Conservation (phyloP, 2,797 vertebrate species). For the Sarcoramphus papa region DNA sequence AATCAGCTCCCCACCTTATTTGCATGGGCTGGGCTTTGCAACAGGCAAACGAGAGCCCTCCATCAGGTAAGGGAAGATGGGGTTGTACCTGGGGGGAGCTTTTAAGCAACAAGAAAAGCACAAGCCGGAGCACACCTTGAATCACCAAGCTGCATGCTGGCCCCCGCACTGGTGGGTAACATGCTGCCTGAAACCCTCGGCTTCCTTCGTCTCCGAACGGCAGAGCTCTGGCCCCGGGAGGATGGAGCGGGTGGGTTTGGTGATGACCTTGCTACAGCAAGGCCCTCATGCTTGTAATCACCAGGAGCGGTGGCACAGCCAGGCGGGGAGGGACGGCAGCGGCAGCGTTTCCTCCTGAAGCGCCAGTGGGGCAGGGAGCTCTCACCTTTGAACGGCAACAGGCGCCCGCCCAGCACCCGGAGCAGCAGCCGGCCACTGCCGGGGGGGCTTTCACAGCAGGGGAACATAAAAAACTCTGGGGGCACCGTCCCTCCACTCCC, state of each 20-base stretch:
- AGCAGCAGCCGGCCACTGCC: background rate
- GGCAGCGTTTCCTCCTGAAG: background rate
- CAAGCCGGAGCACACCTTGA: background rate
- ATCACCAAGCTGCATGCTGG: accelerated
- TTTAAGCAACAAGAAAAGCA: background rate
- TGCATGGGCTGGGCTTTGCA: constrained; percentile 13
- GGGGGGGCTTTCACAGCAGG: background rate
- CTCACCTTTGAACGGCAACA: background rate
- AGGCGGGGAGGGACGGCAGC: background rate
- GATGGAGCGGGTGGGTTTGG: background rate
- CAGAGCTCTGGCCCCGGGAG: background rate
- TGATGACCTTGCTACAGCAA: background rate
- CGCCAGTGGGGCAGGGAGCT: background rate
- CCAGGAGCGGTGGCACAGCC: background rate
- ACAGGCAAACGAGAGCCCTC: background rate
- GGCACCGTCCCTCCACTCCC: background rate
- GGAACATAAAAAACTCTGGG: background rate
- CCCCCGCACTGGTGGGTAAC: accelerated
- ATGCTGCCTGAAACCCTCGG: accelerated
- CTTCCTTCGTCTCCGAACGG: accelerated
- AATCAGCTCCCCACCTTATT: constrained; percentile 7
- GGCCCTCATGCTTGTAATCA: background rate
- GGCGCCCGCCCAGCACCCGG: background rate
- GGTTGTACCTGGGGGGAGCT: background rate
- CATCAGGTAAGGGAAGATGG: background rate